phyloP scores from a whole-genome alignment of 2,888 invertebrate species.

The Thecocarcelia acutangulata region DNA sequence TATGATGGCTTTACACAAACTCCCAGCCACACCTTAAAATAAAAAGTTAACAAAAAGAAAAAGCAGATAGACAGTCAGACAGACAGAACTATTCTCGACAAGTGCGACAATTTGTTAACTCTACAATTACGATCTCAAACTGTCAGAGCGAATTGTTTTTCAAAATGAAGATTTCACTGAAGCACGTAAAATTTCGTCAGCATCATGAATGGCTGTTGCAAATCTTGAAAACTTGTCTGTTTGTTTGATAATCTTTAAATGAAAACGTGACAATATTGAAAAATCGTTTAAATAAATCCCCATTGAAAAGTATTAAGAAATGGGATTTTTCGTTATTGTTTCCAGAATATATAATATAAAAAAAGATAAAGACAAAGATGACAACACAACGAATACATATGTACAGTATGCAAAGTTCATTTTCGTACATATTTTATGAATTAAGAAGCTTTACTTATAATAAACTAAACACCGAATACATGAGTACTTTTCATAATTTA shows the following conservation, averaged over 20 bases:
- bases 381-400: too few relatives aligned
- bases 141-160: neutral
- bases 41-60: neutral
- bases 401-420: too few relatives aligned
- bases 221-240: constrained; percentile 11
- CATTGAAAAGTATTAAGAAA: constrained; percentile 7
- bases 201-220: neutral
- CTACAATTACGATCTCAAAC: constrained; percentile 38
- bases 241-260: constrained; percentile 54
- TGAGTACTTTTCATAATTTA: too few relatives aligned
- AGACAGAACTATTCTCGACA: constrained; percentile 19
- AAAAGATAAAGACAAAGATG: too few relatives aligned
- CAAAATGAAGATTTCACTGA: neutral
- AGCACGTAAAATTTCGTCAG: constrained; percentile 33
- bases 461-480: too few relatives aligned
- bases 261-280: constrained; percentile 78
- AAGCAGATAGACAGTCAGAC: too few relatives aligned
- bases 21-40: constrained; percentile 56
- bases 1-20: constrained; percentile 27
- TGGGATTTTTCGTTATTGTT: neutral
- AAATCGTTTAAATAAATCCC: constrained; percentile 63
- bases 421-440: too few relatives aligned
- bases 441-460: too few relatives aligned
- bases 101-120: constrained; percentile 53
- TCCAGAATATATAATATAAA: neutral